These are phyloP conservation scores for Ophion slaviceki DNA, from an alignment of 2,888 invertebrate genomes.

Conservation along the genomic window DNA sequence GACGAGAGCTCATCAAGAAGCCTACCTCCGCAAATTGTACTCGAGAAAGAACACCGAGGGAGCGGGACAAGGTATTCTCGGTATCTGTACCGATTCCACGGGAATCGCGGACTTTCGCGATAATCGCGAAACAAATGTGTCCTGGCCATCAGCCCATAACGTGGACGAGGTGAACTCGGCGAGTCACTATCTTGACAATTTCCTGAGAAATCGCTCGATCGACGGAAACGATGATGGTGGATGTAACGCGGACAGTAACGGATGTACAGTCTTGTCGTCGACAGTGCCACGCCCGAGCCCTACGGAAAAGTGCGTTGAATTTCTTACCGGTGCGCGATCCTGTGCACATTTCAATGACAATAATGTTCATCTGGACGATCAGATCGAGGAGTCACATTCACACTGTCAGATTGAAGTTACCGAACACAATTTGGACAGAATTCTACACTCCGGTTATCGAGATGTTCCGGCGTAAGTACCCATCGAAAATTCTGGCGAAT, in stretches of 20 bases:
- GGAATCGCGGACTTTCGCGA: slow-evolving; percentile 48
- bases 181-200: slow-evolving; percentile 78
- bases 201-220: slow-evolving; percentile 73
- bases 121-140: slow-evolving; percentile 33
- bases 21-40: slow-evolving; percentile 81
- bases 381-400: slow-evolving; percentile 22
- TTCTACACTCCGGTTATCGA: slow-evolving; percentile 73
- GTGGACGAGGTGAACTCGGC: slow-evolving; percentile 70
- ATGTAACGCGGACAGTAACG: slow-evolving; percentile 65
- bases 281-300: slow-evolving; percentile 77
- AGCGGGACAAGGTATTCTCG: slow-evolving; percentile 57
- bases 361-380: slow-evolving; percentile 39
- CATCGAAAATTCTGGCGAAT: not conserved
- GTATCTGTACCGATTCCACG: slow-evolving; percentile 48
- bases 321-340: slow-evolving; percentile 73
- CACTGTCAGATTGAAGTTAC: slow-evolving; percentile 69
- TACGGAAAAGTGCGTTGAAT: slow-evolving; percentile 82
- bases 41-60: slow-evolving; percentile 76
- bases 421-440: slow-evolving; percentile 75
- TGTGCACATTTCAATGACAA: slow-evolving; percentile 63
- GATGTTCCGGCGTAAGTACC: slow-evolving; percentile 73
- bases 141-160: slow-evolving; percentile 64
- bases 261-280: slow-evolving; percentile 74
- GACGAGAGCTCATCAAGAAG: slow-evolving; percentile 81
- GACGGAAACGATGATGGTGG: slow-evolving; percentile 64